A percentile compares a stretch with the other conserved stretches of the same genome.
phyloP scores from a whole-genome alignment of 2,797 vertebrate genomes.

The Zalophus californianus region DNA sequence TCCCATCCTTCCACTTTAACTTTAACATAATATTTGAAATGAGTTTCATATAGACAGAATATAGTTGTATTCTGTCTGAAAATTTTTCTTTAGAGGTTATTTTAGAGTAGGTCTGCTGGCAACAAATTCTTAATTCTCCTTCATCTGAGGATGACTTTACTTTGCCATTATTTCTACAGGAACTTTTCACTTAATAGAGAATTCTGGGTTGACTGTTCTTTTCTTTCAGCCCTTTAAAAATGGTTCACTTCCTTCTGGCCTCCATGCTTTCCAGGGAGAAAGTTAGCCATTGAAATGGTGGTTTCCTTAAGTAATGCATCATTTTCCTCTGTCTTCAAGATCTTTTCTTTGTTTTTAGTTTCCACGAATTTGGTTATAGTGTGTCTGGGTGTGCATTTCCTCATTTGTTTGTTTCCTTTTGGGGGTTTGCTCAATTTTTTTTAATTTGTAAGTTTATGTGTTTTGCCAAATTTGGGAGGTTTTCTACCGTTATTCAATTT shows the following conservation, averaged over 20 bases:
- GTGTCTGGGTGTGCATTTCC: not conserved
- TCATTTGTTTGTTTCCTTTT: not conserved
- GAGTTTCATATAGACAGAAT: not conserved
- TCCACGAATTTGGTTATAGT: not conserved
- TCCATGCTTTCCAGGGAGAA: not conserved
- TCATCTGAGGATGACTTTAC: not conserved
- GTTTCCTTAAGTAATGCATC: not conserved
- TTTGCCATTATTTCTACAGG: not conserved
- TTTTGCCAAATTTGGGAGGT: not conserved
- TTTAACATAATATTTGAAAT: not conserved
- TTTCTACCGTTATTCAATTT: not conserved
- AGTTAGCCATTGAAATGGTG: not conserved
- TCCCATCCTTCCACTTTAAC: not conserved
- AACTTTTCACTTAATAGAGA: not conserved
- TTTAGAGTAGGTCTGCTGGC: not conserved
- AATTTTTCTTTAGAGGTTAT: not conserved
- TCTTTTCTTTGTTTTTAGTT: not conserved
- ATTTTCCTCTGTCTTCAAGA: not conserved
- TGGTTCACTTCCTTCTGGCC: not conserved
- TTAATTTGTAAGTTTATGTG: not conserved
- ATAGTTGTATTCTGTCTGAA: not conserved
- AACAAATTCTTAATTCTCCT: not conserved
- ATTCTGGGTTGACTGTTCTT: not conserved
- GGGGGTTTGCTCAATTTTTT: not conserved
- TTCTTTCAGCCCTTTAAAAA: not conserved